Evolutionary conservation across 2,113 vertebrate genomes (phyloP).

Genomic region (Rhinoderma darwinii): DNA sequence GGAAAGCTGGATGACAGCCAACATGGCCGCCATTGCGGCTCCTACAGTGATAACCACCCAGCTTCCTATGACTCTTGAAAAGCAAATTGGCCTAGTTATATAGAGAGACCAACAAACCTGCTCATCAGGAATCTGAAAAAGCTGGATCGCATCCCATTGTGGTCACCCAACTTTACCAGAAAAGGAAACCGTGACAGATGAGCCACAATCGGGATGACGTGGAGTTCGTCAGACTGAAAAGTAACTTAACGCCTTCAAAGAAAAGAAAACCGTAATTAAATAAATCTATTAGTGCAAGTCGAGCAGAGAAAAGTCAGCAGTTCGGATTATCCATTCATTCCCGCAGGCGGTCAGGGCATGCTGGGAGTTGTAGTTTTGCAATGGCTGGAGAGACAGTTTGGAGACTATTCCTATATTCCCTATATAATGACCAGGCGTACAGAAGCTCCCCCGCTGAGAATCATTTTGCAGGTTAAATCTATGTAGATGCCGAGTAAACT

Average conservation of each 20-base stretch:
- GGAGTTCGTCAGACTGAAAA: background rate
- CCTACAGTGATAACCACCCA: background rate
- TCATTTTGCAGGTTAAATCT: background rate
- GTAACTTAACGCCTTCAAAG: background rate
- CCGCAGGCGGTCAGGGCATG: background rate
- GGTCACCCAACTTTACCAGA: too few relatives aligned
- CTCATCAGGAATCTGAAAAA: too few relatives aligned
- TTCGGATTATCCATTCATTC: background rate
- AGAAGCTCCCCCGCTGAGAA: background rate
- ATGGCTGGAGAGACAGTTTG: background rate
- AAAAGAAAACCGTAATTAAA: background rate
- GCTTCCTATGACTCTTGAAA: too few relatives aligned
- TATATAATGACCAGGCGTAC: background rate
- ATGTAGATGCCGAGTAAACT: too few relatives aligned
- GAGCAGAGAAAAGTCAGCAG: background rate
- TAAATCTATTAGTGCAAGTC: constrained; percentile 18
- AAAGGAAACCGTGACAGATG: too few relatives aligned
- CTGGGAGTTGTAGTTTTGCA: background rate
- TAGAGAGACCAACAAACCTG: too few relatives aligned
- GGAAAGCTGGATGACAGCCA: background rate
- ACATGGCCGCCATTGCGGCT: background rate
- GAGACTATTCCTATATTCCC: too few relatives aligned
- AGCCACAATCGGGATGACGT: too few relatives aligned
- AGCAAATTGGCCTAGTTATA: too few relatives aligned
- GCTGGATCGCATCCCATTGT: too few relatives aligned